phyloP scores from a whole-genome alignment of 2,113 vertebrate genomes.

The Nothobranchius kuhntae region DNA sequence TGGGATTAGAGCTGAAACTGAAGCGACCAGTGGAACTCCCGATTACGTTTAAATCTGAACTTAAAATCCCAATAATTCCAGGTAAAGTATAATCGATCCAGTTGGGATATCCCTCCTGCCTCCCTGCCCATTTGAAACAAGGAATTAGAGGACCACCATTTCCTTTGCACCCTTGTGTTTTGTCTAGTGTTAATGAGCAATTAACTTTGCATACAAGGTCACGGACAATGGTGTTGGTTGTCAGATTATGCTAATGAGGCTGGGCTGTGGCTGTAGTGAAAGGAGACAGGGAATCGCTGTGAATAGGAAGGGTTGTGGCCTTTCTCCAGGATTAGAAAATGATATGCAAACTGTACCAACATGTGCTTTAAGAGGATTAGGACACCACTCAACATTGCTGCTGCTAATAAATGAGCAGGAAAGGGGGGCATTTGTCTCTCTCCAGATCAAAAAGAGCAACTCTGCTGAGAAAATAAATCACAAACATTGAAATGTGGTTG shows the following conservation, averaged over 20 bases:
- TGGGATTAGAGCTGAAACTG: constrained; percentile 31
- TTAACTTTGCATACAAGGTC: constrained; percentile 80
- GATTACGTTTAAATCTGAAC: constrained; percentile 10
- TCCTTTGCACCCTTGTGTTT: constrained; percentile 74
- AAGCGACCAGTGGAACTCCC: constrained; percentile 15
- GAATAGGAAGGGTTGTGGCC: constrained; percentile 66
- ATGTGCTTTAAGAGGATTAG: constrained; percentile 78
- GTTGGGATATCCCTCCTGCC: constrained; percentile 53
- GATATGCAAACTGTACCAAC: constrained; percentile 79
- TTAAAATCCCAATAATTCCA: constrained; percentile 10
- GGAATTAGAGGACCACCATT: constrained; percentile 53
- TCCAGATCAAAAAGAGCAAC: constrained; percentile 22
- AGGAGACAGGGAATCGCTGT: constrained; percentile 61
- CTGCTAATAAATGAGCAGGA: constrained; percentile 62
- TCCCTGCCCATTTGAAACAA: constrained; percentile 34
- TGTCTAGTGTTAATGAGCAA: constrained; percentile 78
- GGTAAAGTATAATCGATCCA: constrained; percentile 21
- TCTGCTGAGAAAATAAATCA: constrained; percentile 26
- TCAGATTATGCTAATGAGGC: constrained; percentile 77
- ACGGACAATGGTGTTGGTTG: constrained; percentile 70
- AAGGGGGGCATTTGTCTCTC: constrained; percentile 29
- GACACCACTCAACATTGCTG: constrained; percentile 71
- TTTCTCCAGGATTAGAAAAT: constrained; percentile 72
- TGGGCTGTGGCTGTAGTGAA: constrained; percentile 58
- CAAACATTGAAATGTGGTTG: background rate